These are phyloP conservation scores for Microctonus hyperodae DNA, from an alignment of 2,888 invertebrate genomes.

Conservation along the genomic window DNA sequence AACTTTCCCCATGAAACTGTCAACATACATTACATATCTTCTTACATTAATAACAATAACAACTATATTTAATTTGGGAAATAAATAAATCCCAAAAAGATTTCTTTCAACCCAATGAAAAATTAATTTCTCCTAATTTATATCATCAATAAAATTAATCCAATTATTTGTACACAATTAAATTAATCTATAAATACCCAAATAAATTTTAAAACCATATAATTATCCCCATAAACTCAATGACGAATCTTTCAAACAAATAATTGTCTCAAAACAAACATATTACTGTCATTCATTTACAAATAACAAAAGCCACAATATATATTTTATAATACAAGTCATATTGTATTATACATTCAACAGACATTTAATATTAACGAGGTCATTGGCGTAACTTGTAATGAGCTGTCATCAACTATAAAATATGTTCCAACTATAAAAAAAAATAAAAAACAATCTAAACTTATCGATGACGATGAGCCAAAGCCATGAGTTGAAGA, in stretches of 20 bases:
- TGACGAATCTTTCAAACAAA: background rate
- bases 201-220: too few species aligned
- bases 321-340: background rate
- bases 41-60: background rate
- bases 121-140: background rate
- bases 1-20: background rate
- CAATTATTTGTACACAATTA: too few species aligned
- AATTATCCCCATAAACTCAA: background rate
- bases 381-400: slow-evolving; percentile 11
- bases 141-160: too few species aligned
- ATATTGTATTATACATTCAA: background rate
- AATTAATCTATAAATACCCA: too few species aligned
- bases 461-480: slow-evolving; percentile 20
- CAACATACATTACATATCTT: background rate
- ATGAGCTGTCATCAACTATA: slow-evolving; percentile 17
- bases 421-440: slow-evolving; percentile 7
- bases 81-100: background rate
- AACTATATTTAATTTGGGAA: background rate
- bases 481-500: slow-evolving; percentile 11
- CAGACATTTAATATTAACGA: slow-evolving; percentile 12
- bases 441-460: background rate
- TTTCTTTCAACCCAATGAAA: background rate
- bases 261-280: background rate
- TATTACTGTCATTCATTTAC: background rate
- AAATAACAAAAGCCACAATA: background rate